Evolutionary conservation across 2,113 vertebrate species (phyloP).

Genomic region (Microcebus griseorufus): DNA sequence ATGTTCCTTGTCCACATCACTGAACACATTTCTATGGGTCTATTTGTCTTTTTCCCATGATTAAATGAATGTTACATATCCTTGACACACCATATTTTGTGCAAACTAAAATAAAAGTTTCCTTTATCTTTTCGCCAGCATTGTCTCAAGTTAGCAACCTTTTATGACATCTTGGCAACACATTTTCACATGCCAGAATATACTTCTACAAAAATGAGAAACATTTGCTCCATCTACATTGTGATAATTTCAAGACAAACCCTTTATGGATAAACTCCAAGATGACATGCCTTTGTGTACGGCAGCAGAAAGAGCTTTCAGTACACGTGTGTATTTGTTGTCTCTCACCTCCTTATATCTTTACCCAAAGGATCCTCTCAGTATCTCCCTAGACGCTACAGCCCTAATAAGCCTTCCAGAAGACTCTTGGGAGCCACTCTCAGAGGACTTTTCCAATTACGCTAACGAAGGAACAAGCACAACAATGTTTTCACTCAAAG

Average conservation of each 20-base stretch:
- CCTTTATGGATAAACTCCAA: background rate
- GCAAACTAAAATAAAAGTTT: slow-evolving; percentile 14
- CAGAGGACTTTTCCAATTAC: background rate
- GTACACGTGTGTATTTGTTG: background rate
- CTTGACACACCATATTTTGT: background rate
- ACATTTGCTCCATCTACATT: background rate
- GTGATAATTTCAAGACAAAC: background rate
- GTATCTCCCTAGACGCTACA: background rate
- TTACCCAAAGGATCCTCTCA: background rate
- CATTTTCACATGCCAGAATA: background rate
- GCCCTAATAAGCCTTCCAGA: background rate
- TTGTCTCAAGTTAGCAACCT: background rate
- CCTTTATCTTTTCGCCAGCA: background rate
- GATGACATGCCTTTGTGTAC: background rate
- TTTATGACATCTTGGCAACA: background rate
- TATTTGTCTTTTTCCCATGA: background rate
- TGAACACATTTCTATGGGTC: background rate
- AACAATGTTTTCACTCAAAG: background rate
- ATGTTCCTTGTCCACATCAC: background rate
- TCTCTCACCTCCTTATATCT: background rate
- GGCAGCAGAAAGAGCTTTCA: background rate
- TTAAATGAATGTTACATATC: background rate
- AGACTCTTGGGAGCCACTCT: background rate
- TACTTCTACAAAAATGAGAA: background rate
- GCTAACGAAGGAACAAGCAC: background rate